Base-by-base conservation (phyloP, 2,797 vertebrate genomes). In the Rhinella marina region DNA sequence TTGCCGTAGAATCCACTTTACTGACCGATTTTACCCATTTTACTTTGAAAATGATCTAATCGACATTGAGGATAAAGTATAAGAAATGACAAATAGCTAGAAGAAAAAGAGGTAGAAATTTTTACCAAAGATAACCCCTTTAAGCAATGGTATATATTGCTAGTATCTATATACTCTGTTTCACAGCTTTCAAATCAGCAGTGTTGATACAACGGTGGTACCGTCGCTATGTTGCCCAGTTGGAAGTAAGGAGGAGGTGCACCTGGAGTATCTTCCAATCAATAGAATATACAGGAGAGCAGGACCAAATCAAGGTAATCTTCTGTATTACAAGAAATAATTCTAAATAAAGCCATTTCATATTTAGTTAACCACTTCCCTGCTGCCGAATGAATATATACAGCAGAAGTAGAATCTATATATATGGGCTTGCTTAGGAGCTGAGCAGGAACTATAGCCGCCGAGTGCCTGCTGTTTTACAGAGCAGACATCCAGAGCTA, bases 221-320 rank as follows among this genome's bases (percentile, higher is more conserved):
- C 89, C 95, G 97, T 41, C 96, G 97, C 90, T 95, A 97, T 0
- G 87, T 95, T 0, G 96, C 97, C 10, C 97, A 97, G 27, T 94
- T 96, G 91, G 98, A 99, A 92, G 96, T 97, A 95, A 96, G 97
- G 48, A 94, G 97, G 5, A 95, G 96, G 52, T 98, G 97, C 92
- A 98, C 96, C 62, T 99, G 98, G 98, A 96, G 96, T 89, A 98
- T 98, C 92, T 99, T 99, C 90, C 98, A 98, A 86, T 98, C 98
- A 61, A 97, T 98, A 25, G 98, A 99, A 88, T 98, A 99, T 0
- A 94, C 98, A 0, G 98, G 97, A 0, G 96, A 98, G 91, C 98
- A 99, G 88, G 97, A 98, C 83, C 98, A 99, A 94, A 96, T 97
- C 92, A 97, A 98, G 95, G 97, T 98, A 91, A 13, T 87, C 19